Base-by-base conservation (phyloP, 2,797 vertebrate genomes). In the Thalassophryne amazonica region DNA sequence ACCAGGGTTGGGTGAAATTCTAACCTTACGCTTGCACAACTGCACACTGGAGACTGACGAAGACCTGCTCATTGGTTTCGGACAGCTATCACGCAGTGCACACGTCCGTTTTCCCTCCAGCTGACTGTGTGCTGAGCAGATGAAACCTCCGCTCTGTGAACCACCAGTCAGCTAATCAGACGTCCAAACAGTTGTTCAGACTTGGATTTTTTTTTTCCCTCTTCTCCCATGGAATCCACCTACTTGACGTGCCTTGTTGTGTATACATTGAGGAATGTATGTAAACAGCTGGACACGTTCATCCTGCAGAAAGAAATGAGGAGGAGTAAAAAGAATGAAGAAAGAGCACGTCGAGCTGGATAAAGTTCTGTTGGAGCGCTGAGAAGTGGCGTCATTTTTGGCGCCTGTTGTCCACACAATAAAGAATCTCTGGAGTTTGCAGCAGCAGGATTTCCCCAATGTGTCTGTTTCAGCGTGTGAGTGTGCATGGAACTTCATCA, bases 1-100 rank as follows among this genome's bases (percentile, higher is more conserved):
- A 16, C 67, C 54, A 33, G 34, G 73, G 83, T 73, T 78, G 82
- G 80, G 70, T 75, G 91, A 89, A 90, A 92, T 88, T 80, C 84
- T 87, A 87, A 88, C 86, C 64, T 76, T 65, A 15, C 17, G 69
- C 47, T 73, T 47, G 23, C 74, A 43, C 60, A 56, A 59, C 65
- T 34, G 15, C 11, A 38, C 4, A 46, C 55, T 23, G 3, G n/a
- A 66, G 53, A 79, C 30, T 36, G 36, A 42, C 43, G 12, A 12
- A 24, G 54, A 36, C 14, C 7, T 4, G 23, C 28, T 21, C 30
- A 38, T n/a, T n/a, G n/a, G n/a, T n/a, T n/a, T n/a, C n/a, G n/a
- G n/a, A n/a, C n/a, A n/a, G n/a, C n/a, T n/a, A n/a, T n/a, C n/a
- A n/a, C n/a, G n/a, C n/a, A n/a, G n/a, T n/a, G n/a, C n/a, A n/a